Percentiles rank a stretch among this genome's conserved stretches.
Evolutionary conservation across 2,888 invertebrate species (phyloP).

Genomic region (Euplexia lucipara): DNA sequence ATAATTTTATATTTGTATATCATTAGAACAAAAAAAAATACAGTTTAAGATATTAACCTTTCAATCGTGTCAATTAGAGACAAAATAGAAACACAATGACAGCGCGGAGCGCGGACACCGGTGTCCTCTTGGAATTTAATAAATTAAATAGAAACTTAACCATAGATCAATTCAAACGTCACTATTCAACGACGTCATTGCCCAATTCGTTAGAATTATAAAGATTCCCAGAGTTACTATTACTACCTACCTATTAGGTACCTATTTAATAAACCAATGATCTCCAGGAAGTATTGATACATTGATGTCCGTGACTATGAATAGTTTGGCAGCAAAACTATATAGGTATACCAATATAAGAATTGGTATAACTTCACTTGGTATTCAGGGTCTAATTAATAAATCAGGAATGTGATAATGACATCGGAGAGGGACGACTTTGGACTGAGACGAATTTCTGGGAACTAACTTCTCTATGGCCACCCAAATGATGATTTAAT

Average conservation of each 20-base stretch:
- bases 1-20: too few relatives aligned
- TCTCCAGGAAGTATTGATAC: slow-evolving; percentile 1
- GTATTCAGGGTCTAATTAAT: slow-evolving; percentile 85
- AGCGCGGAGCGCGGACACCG: too few relatives aligned
- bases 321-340: slow-evolving; percentile 19
- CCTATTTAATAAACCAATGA: neutral
- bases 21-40: too few relatives aligned
- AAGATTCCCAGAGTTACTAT: neutral
- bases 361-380: slow-evolving; percentile 30
- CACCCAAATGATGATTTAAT: slow-evolving; percentile 91
- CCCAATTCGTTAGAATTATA: neutral
- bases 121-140: too few relatives aligned
- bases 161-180: too few relatives aligned
- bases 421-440: slow-evolving; percentile 66
- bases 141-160: too few relatives aligned
- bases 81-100: too few relatives aligned
- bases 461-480: slow-evolving; percentile 88
- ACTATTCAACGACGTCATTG: too few relatives aligned
- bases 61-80: too few relatives aligned
- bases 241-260: too few relatives aligned
- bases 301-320: slow-evolving; percentile 9
- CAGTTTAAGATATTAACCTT: too few relatives aligned
- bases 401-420: slow-evolving; percentile 90
- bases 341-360: slow-evolving; percentile 11
- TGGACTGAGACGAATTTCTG: slow-evolving; percentile 77